Percentiles rank a stretch among this genome's conserved stretches.
phyloP scores from a whole-genome alignment of 2,888 invertebrate species.

The Endomychus coccineus region DNA sequence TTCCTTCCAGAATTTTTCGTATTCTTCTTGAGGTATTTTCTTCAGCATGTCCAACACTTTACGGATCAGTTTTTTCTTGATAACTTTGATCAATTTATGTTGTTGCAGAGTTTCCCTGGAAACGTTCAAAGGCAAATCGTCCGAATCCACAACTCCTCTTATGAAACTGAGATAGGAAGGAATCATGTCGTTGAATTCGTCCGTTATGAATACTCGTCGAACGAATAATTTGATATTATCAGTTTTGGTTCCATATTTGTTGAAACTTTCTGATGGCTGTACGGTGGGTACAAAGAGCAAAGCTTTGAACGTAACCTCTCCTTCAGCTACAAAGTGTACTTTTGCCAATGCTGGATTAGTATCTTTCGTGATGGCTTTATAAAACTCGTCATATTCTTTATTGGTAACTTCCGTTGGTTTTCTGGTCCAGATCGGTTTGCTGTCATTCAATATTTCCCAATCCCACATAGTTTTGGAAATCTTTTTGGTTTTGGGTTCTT shows the following conservation, averaged over 20 bases:
- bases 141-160: conserved; percentile 95
- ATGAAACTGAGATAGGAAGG: conserved; percentile 95
- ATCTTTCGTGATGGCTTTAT: conserved; percentile 91
- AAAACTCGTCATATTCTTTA: conserved; percentile 91
- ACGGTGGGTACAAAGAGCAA: conserved; percentile 87
- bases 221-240: conserved; percentile 97
- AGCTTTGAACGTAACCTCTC: conserved; percentile 98
- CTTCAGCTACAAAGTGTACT: conserved; percentile 96
- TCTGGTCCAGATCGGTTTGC: conserved; percentile 98
- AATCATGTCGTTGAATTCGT: conserved; percentile 99
- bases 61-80: conserved; percentile 96
- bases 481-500: conserved; percentile 76
- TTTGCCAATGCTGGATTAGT: conserved; percentile 72
- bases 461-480: conserved; percentile 95
- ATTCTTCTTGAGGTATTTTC: conserved; percentile 85
- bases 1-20: conserved; percentile 96
- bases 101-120: conserved; percentile 97
- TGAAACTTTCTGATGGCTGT: conserved; percentile 90
- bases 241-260: conserved; percentile 87
- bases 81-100: conserved; percentile 96
- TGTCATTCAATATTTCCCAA: conserved; percentile 93
- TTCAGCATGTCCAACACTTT: conserved; percentile 97
- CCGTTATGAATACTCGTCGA: conserved; percentile 96
- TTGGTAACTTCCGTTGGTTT: conserved; percentile 79
- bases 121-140: conserved; percentile 96